phyloP scores from a whole-genome alignment of 30 jellyfish, hydroid and myxozoan species.

The Aurelia coerulea region DNA sequence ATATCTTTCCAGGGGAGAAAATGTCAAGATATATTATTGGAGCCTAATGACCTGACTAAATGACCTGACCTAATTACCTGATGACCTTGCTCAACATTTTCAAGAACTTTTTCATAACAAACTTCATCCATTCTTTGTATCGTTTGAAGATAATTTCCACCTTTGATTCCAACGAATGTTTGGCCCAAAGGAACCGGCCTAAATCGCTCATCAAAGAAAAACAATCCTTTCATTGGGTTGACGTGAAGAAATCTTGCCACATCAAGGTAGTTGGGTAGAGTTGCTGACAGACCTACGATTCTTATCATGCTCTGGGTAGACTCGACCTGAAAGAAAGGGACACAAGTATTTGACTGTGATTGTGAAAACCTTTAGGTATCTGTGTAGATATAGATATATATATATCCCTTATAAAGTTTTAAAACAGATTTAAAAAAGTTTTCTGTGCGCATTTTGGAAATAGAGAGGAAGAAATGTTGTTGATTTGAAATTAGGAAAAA shows the following conservation, averaged over 20 bases:
- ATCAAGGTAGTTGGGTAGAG: constrained; percentile 95
- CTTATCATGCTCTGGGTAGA: constrained; percentile 96
- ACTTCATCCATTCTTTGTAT: constrained; percentile 91
- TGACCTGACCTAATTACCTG: too few relatives aligned
- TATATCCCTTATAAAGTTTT: too few relatives aligned
- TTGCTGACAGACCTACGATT: constrained; percentile 97
- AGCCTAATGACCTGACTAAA: too few relatives aligned
- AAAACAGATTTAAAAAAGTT: too few relatives aligned
- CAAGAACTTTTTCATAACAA: constrained; percentile 95
- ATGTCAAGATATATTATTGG: too few relatives aligned
- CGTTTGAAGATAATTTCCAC: constrained; percentile 82
- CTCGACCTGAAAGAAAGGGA: constrained; percentile 77
- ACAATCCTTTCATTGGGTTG: constrained; percentile 95
- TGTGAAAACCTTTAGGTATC: too few relatives aligned
- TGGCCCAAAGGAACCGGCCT: constrained; percentile 99
- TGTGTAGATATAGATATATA: too few relatives aligned
- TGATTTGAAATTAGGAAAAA: too few relatives aligned
- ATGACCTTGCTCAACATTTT: constrained; percentile 89
- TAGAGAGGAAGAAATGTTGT: too few relatives aligned
- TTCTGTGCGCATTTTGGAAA: too few relatives aligned
- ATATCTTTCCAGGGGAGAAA: too few relatives aligned
- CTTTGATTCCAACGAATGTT: constrained; percentile 93
- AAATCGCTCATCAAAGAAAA: constrained; percentile 97
- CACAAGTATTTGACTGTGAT: background rate
- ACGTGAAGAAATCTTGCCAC: constrained; percentile 98